Conservation (phyloP, 2,888 invertebrate genomes). For the Plagiodera versicolora region DNA sequence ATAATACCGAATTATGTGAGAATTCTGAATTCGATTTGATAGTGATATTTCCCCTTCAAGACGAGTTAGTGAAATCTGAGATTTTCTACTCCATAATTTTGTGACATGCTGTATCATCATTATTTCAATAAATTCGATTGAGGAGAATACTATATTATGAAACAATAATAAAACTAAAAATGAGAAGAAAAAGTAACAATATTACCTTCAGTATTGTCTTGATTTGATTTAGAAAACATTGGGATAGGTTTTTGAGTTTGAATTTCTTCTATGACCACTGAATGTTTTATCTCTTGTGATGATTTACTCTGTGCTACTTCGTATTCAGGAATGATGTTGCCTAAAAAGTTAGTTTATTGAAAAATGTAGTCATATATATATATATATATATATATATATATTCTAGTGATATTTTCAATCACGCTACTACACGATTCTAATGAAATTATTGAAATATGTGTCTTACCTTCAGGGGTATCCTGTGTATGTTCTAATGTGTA, state of each 20-base stretch:
- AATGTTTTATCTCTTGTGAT: constrained; percentile 41
- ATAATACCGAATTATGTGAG: no score
- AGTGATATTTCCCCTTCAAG: no score
- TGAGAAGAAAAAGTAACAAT: no score
- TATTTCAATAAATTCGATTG: no score
- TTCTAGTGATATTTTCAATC: not conserved
- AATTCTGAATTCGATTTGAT: no score
- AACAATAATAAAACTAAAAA: no score
- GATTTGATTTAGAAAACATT: constrained; percentile 29
- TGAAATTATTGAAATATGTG: not conserved
- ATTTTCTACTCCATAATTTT: no score
- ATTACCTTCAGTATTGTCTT: constrained; percentile 2
- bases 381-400: not conserved
- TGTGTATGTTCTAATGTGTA: constrained; percentile 45
- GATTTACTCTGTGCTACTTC: constrained; percentile 35
- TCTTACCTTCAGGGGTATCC: constrained; percentile 45
- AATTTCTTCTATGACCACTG: constrained; percentile 41
- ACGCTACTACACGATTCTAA: not conserved
- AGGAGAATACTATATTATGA: no score
- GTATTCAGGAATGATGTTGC: constrained; percentile 29
- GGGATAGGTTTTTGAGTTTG: constrained; percentile 43
- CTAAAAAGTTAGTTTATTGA: constrained; percentile 35
- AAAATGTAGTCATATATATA: not conserved
- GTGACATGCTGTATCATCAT: no score
- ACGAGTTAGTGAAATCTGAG: no score